Evolutionary conservation across 2,888 invertebrate genomes (phyloP), one percentile per base, ranked within the genome.

Genomic region (Achlya flavicornis): DNA sequence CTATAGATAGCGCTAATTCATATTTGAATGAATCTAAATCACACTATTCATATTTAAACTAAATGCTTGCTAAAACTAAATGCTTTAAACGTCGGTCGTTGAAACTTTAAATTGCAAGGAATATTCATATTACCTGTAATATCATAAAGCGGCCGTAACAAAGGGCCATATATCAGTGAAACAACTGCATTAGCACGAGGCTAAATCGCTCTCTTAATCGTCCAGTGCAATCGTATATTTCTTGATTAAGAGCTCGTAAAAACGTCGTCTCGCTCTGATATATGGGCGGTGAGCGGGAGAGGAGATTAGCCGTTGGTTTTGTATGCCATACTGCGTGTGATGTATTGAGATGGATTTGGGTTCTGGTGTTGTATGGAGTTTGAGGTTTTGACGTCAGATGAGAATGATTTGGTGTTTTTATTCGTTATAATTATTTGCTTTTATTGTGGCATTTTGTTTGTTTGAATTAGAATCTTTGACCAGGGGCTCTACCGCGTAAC

Each of bases 211-310:
- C 80, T 86, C 88, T 89, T 91, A 90, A 91, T 91, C 90, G 89
- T 70, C 72, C 78, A 73, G 81, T 84, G 81, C 89, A 88, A 88
- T 88, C 91, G 86, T 90, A 91, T 92, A 92, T 89, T 90, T 92
- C 92, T 92, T 88, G 87, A 87, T 87, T 87, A 88, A 86, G 85
- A 77, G 85, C 85, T 91, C 92, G 91, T 92, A 92, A 92, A 92
- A 91, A 87, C 84, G 92, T 92, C 92, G 81, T 86, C 88, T 76
- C 83, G 65, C 84, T 87, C 86, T 91, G 41, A 91, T 79, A 87
- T 89, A 91, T 84, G 82, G 72, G 69, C 72, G 68, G 69, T 69
- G 78, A 84, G 81, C 77, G 73, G 80, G 81, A 83, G 79, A 78
- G 80, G 77, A 83, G 84, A 85, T 86, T 84, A 83, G 79, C 77